Percentiles rank a stretch among this genome's conserved stretches.
Conservation (phyloP, 2,888 invertebrate genomes). For the Drosophila mercatorum region DNA sequence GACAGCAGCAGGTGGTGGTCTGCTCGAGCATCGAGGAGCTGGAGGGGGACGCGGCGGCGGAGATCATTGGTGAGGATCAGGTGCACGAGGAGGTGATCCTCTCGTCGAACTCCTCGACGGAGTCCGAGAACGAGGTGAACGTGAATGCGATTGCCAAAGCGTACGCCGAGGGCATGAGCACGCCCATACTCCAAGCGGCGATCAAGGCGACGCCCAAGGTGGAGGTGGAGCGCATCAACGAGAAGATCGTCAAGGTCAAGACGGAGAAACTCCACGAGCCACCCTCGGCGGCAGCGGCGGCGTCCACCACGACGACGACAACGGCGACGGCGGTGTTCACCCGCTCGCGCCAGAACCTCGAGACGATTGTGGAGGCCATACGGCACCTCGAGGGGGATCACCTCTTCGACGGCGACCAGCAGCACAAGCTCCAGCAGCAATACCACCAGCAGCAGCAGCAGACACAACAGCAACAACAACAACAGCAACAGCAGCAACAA, state of each 20-base stretch:
- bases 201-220: conserved; percentile 95
- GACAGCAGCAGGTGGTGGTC: conserved; percentile 88
- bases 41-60: conserved; percentile 80
- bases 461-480: conserved; percentile 68
- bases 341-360: conserved; percentile 95
- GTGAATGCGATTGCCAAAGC: conserved; percentile 83
- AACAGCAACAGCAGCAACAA: conserved; percentile 21
- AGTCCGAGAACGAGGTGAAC: conserved; percentile 82
- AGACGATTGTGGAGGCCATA: conserved; percentile 99
- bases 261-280: conserved; percentile 81
- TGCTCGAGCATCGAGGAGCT: conserved; percentile 86
- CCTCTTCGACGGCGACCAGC: conserved; percentile 88
- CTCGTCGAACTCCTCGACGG: conserved; percentile 81
- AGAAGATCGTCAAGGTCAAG: conserved; percentile 84
- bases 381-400: conserved; percentile 98
- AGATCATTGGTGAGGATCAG: conserved; percentile 84
- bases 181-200: conserved; percentile 90
- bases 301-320: conserved; percentile 18
- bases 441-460: conserved; percentile 69
- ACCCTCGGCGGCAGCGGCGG: conserved; percentile 38
- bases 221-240: conserved; percentile 89
- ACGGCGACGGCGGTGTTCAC: conserved; percentile 81
- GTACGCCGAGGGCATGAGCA: conserved; percentile 81
- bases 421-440: conserved; percentile 70
- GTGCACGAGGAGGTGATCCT: conserved; percentile 85